Conservation (phyloP, 2,888 invertebrate genomes). For the Agelastica alni region DNA sequence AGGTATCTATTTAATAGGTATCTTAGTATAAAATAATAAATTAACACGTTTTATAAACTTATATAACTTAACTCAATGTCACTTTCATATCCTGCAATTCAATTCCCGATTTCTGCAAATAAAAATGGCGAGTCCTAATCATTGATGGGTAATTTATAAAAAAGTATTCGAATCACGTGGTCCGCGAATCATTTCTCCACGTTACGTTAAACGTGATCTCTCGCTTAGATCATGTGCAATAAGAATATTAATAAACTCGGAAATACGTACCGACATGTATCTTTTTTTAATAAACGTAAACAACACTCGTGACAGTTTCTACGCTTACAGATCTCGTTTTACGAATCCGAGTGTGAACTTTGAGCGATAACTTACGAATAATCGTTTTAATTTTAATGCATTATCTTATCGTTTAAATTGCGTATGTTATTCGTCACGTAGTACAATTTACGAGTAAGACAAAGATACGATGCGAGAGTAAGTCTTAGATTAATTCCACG, state of each 20-base stretch:
- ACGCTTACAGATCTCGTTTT: too few relatives aligned
- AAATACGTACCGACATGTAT: conserved; percentile 35
- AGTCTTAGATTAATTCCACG: conserved; percentile 31
- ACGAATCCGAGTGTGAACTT: too few relatives aligned
- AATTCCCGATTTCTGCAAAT: conserved; percentile 22
- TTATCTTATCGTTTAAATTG: too few relatives aligned
- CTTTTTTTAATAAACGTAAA: too few relatives aligned
- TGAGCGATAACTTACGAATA: too few relatives aligned
- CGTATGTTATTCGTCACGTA: conserved; percentile 8
- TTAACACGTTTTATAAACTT: conserved; percentile 19
- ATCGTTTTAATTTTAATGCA: too few relatives aligned
- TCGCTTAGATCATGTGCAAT: conserved; percentile 45
- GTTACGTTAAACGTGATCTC: conserved; percentile 55
- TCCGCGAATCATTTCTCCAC: conserved; percentile 43
- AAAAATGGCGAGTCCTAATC: conserved; percentile 36
- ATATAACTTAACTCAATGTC: conserved; percentile 32
- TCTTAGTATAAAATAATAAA: too few relatives aligned
- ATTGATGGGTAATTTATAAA: conserved; percentile 36
- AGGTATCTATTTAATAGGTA: too few relatives aligned
- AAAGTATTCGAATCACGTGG: conserved; percentile 50
- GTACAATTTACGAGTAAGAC: conserved; percentile 10
- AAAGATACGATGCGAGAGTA: conserved; percentile 28
- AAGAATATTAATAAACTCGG: conserved; percentile 33
- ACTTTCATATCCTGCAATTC: conserved; percentile 24
- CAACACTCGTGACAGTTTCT: too few relatives aligned